phyloP scores from a whole-genome alignment of 2,888 invertebrate species.

The Hedychridium roseum region DNA sequence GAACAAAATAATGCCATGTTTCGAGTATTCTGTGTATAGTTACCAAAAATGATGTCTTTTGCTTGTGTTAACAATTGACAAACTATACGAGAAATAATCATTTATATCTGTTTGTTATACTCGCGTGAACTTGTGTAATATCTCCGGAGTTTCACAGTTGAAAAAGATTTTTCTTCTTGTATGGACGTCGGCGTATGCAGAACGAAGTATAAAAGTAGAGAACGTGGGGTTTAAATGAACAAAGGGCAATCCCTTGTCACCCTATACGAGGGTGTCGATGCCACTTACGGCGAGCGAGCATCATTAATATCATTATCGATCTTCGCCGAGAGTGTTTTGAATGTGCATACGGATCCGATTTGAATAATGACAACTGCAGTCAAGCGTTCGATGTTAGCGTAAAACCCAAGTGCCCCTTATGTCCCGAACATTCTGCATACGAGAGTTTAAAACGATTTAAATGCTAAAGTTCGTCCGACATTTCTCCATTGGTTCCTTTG shows the following conservation, averaged over 20 bases:
- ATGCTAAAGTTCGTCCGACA: too few species aligned
- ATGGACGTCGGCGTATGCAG: slow-evolving; percentile 3
- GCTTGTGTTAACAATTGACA: too few species aligned
- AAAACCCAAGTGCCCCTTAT: too few species aligned
- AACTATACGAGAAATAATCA: too few species aligned
- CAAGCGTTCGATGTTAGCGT: too few species aligned
- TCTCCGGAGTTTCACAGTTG: not conserved
- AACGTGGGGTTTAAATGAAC: slow-evolving; percentile 11
- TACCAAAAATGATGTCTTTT: too few species aligned
- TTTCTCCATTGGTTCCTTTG: too few species aligned
- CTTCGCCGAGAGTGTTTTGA: not conserved
- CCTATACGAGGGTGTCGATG: slow-evolving; percentile 17
- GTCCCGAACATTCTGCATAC: too few species aligned
- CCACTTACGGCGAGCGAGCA: slow-evolving; percentile 6
- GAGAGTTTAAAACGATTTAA: too few species aligned
- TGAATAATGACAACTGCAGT: slow-evolving; percentile 11
- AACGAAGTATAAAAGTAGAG: slow-evolving; percentile 6
- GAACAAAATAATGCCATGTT: too few species aligned
- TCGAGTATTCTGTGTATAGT: too few species aligned
- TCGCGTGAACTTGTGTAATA: not conserved
- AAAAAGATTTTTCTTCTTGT: not conserved
- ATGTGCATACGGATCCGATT: slow-evolving; percentile 14
- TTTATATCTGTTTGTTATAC: too few species aligned
- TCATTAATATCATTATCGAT: slow-evolving; percentile 31
- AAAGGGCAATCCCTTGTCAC: slow-evolving; percentile 20